Percentiles rank a stretch among this genome's conserved stretches.
Conservation (phyloP, 1,140 invertebrate genomes). For the Eupristina koningsbergeri region DNA sequence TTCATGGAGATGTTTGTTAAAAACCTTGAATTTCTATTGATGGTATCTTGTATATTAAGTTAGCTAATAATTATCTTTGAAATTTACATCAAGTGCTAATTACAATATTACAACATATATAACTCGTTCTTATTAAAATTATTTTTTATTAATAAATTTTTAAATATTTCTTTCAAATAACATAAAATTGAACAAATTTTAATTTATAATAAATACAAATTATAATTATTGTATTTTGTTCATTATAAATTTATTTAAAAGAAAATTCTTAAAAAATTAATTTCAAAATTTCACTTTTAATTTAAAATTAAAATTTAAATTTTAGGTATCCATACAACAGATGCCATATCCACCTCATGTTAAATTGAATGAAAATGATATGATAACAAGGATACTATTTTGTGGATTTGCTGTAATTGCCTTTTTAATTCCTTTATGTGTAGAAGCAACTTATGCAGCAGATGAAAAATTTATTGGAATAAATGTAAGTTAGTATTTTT, state of each 20-base stretch:
- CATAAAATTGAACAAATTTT: slow-evolving; percentile 1
- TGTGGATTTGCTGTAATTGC: slow-evolving; percentile 60
- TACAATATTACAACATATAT: slow-evolving; percentile 8
- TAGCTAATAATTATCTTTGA: slow-evolving; percentile 17
- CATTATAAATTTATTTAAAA: too few relatives aligned
- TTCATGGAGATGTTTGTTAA: slow-evolving; percentile 12
- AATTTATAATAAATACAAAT: slow-evolving; percentile 22
- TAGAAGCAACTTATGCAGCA: slow-evolving; percentile 64
- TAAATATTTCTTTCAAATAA: background rate
- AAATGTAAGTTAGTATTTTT: slow-evolving; percentile 60
- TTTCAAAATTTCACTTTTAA: slow-evolving; percentile 2
- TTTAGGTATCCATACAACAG: slow-evolving; percentile 65
- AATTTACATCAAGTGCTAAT: background rate
- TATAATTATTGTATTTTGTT: background rate
- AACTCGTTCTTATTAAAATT: background rate
- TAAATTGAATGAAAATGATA: slow-evolving; percentile 58
- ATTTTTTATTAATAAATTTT: background rate
- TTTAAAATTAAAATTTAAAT: slow-evolving; percentile 33
- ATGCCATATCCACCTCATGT: slow-evolving; percentile 69
- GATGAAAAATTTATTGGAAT: slow-evolving; percentile 70
- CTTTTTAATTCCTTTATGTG: slow-evolving; percentile 67
- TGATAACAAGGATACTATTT: slow-evolving; percentile 57
- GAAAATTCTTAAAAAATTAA: too few relatives aligned
- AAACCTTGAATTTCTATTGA: slow-evolving; percentile 44
- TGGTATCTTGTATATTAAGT: slow-evolving; percentile 35